Evolutionary conservation across 2,888 invertebrate species (phyloP).

Genomic region (Hypsopygia costalis): DNA sequence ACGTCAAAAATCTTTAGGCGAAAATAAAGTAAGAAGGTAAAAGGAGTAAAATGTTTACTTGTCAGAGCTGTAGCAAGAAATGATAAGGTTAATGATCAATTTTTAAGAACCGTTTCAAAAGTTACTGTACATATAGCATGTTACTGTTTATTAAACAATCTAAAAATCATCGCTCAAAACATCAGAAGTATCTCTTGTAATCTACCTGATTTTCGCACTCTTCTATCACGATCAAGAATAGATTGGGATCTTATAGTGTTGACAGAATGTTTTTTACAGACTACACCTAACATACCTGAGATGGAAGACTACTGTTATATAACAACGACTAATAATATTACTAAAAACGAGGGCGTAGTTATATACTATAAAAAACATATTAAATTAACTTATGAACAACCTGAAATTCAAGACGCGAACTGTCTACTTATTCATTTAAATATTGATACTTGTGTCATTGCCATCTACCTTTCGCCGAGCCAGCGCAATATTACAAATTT

Average conservation of each 20-base stretch:
- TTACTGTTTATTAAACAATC: no score
- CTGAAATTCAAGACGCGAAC: background rate
- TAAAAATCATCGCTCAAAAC: no score
- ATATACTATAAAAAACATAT: background rate
- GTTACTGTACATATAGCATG: no score
- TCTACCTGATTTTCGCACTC: no score
- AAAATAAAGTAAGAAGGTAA: no score
- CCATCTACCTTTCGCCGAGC: background rate
- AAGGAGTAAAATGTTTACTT: no score
- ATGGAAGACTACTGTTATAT: background rate
- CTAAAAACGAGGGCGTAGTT: conserved; percentile 2
- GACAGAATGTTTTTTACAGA: background rate
- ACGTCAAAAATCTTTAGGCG: no score
- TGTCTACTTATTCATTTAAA: background rate
- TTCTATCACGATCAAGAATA: no score
- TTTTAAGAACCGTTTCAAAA: no score
- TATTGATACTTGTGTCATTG: background rate
- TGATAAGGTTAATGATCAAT: no score
- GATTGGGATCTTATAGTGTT: background rate
- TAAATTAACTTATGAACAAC: background rate
- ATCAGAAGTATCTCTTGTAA: no score
- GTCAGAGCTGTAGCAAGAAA: no score
- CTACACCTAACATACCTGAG: background rate
- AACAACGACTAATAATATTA: background rate
- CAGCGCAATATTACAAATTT: background rate